A percentile compares a stretch with the other conserved stretches of the same genome.
Conservation (phyloP, 2,113 vertebrate genomes). For the Vombatus ursinus region DNA sequence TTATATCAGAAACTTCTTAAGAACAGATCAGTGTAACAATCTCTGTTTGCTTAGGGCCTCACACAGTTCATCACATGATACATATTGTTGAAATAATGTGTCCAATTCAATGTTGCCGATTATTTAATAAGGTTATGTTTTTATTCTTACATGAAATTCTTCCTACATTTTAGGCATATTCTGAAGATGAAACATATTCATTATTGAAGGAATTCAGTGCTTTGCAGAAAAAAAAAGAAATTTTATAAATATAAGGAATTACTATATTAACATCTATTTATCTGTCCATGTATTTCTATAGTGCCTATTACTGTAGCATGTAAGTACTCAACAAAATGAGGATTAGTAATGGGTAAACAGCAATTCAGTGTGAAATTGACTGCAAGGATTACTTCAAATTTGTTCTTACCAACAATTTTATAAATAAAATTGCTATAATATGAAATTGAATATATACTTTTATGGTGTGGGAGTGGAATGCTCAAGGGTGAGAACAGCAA, state of each 20-base stretch:
- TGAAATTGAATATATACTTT: conserved; percentile 58
- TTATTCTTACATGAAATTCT: neutral
- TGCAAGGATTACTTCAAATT: conserved; percentile 22
- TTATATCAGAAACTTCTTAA: neutral
- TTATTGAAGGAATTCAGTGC: neutral
- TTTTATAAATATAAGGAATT: conserved; percentile 35
- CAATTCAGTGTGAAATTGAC: conserved; percentile 35
- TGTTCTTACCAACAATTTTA: conserved; percentile 46
- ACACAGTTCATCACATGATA: neutral
- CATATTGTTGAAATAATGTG: neutral
- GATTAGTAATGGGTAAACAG: conserved; percentile 1
- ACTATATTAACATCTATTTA: conserved; percentile 6
- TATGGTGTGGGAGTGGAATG: neutral
- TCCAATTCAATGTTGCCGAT: neutral
- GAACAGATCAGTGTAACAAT: neutral
- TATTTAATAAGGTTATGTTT: neutral
- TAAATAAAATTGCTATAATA: conserved; percentile 56
- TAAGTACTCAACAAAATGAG: neutral
- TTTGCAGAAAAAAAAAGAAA: neutral
- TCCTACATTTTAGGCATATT: neutral
- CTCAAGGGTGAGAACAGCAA: neutral
- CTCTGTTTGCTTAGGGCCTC: neutral
- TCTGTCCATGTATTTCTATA: conserved; percentile 21
- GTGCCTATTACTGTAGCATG: neutral
- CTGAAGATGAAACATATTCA: neutral